Base-by-base conservation (phyloP, 2,113 vertebrate species). In the Microcebus lehilahytsara region DNA sequence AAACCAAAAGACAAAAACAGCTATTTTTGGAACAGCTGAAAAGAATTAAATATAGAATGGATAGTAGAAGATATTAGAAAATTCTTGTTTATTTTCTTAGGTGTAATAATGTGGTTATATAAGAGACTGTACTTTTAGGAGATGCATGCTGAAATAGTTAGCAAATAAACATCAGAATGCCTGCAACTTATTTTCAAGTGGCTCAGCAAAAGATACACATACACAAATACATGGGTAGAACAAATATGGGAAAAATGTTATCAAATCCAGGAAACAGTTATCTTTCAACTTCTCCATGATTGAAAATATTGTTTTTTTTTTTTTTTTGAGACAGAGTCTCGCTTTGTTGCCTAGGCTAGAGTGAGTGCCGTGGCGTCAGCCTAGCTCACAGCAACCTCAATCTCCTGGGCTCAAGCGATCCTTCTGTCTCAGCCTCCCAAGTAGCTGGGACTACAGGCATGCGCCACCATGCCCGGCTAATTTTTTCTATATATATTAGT, bases 121-220 rank as follows among this genome's bases (percentile, higher is more conserved):
- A 86, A 90, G 37, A 71, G 34, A 95, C 56, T 25, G 22, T 74
- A 89, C 62, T 91, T 91, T 86, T 83, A 81, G 77, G 58, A 89
- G 51, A n/a, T 37, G 1, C n/a, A 37, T 78, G 53, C 42, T 71
- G 40, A 85, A 85, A 72, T 30, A 83, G 42, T 92, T 49, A 85
- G 17, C n/a, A 85, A 85, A 72, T 16, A 84, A 71, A 42, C 37
- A 77, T 85, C 60, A 72, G 30, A 85, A 64, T 79, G 19, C 37
- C 37, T 49, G 23, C 37, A 34, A 75, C 17, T 72, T 71, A n/a
- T 79, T 72, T 80, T 79, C 85, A 85, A 80, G 46, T 56, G 56
- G n/a, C 37, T 85, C 64, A 93, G 64, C 19, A 74, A 40, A 90
- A 91, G 25, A 60, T 46, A 51, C 5, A 79, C 46, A 79, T 13